Percentiles rank a stretch among this genome's conserved stretches.
phyloP scores from a whole-genome alignment of 2,888 invertebrate genomes.

The Dysmachus trigonus region DNA sequence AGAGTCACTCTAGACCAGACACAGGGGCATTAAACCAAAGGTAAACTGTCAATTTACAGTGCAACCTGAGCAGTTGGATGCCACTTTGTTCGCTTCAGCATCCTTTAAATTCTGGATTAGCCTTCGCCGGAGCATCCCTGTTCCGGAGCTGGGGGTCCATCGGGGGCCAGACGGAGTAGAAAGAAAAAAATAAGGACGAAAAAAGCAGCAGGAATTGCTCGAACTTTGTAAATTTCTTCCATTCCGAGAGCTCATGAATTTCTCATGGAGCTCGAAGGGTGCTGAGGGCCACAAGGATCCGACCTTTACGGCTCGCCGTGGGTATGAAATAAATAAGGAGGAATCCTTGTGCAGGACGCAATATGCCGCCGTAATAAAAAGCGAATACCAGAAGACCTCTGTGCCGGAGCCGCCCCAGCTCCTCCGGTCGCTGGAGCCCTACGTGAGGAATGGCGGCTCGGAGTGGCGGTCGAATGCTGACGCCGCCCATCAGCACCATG shows the following conservation, averaged over 20 bases:
- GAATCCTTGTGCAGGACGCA: neutral
- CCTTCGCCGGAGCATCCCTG: neutral
- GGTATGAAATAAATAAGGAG: neutral
- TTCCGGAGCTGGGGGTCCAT: neutral
- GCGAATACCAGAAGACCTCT: neutral
- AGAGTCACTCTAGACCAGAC: neutral
- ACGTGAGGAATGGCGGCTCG: neutral
- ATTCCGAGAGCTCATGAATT: slow-evolving; percentile 30
- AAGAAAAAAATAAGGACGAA: neutral
- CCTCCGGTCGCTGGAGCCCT: too few relatives aligned
- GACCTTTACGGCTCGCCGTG: neutral
- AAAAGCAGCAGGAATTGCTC: neutral
- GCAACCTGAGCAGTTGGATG: neutral
- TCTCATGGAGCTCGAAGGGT: neutral
- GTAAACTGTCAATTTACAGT: neutral
- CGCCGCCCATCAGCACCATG: neutral
- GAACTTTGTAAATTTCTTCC: slow-evolving; percentile 25
- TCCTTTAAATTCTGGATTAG: neutral
- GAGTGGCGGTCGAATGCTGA: neutral
- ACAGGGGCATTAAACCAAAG: neutral
- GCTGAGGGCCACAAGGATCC: neutral
- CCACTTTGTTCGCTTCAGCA: neutral
- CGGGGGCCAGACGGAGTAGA: neutral
- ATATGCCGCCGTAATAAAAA: slow-evolving; percentile 10
- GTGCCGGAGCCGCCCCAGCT: too few relatives aligned